phyloP scores from a whole-genome alignment of 2,113 vertebrate species.

The Lynx canadensis region DNA sequence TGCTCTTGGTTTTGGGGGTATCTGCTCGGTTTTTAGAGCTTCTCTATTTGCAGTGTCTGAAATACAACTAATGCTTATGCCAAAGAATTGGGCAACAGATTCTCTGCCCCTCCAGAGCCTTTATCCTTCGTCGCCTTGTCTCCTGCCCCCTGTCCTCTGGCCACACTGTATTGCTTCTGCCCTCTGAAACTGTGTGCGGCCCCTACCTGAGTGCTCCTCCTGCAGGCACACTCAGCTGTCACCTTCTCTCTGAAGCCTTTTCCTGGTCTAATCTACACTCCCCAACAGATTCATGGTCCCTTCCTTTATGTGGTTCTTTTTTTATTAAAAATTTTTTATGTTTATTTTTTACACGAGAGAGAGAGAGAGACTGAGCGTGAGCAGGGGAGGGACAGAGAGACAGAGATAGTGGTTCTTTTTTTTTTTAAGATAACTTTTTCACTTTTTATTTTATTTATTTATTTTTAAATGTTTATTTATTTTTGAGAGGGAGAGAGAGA shows the following conservation, averaged over 20 bases:
- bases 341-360: too few species aligned
- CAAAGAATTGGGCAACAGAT: background rate
- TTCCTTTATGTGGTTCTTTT: background rate
- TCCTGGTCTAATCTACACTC: background rate
- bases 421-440: too few species aligned
- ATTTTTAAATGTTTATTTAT: too few species aligned
- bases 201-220: background rate
- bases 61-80: background rate
- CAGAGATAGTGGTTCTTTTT: too few species aligned
- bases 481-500: too few species aligned
- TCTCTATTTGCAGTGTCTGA: background rate
- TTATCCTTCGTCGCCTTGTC: background rate
- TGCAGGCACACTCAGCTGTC: too few species aligned
- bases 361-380: too few species aligned
- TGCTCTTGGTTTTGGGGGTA: too few species aligned
- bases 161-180: accelerated
- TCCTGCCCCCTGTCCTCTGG: background rate
- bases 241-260: background rate
- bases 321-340: too few species aligned
- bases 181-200: background rate
- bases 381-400: too few species aligned
- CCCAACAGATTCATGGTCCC: background rate
- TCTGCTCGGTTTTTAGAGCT: background rate
- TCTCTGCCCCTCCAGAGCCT: background rate
- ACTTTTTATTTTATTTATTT: too few species aligned